Base-by-base conservation (phyloP, 2,113 vertebrate genomes). In the Amazona vittata region DNA sequence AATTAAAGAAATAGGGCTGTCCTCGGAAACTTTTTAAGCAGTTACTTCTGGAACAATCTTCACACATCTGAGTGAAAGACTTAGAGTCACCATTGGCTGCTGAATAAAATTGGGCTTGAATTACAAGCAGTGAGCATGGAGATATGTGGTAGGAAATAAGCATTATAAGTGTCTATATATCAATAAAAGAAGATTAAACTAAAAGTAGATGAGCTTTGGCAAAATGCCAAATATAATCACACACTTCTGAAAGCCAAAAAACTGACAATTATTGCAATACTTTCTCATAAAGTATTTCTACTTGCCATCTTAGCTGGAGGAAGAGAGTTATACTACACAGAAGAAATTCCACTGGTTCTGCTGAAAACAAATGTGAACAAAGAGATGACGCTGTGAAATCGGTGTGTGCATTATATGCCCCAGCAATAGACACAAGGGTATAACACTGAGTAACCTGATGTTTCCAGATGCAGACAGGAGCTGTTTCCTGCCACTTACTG, bases 381-480 rank as follows among this genome's bases (percentile, higher is more conserved):
- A 53, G 29, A 46, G 12, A 65, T 33, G 5, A 70, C 41, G 37
- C 31, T 65, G 8, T 83, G 77, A 55, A 69, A 41, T 86, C 33
- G 44, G 9, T 21, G 18, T 31, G 12, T 0, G 0, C 3, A 2
- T 64, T 29, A 20, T 26, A 20, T 24, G n/a, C 3, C 15, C 24
- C 26, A 59, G 31, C 26, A 90, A 26, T 6, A 92, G 33, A 25
- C 11, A 35, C 11, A n/a, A 63, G 24, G 6, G 12, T 55, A 7
- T 55, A 60, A 47, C 15, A 8, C 9, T 10, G 26, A 25, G 10
- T 43, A 77, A 57, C 7, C 3, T 60, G n/a, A 15, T 9, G 11
- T 60, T 43, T 77, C 43, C 26, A 1, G 0, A 0, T 10, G 6
- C 1, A 2, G 13, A 21, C 16, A 80, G 25, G 22, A 80, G 16